phyloP scores from a whole-genome alignment of 2,113 vertebrate species.

The Python bivittatus region DNA sequence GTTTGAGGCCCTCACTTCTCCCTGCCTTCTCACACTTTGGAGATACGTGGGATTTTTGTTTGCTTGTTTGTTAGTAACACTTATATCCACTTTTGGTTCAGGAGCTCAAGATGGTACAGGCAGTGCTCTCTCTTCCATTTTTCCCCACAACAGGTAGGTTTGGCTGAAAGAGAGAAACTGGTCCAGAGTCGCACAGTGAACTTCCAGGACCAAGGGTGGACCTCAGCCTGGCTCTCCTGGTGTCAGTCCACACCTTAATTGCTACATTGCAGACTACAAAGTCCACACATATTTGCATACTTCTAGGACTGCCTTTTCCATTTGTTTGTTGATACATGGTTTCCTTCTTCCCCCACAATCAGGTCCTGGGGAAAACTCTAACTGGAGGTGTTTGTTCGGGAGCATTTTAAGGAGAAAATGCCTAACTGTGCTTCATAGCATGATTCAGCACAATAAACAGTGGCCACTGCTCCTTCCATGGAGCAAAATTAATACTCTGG shows the following conservation, averaged over 20 bases:
- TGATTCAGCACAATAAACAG: not conserved
- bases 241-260: not conserved
- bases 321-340: not conserved
- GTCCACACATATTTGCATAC: not conserved
- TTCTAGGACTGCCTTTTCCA: no score
- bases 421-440: not conserved
- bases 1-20: no score
- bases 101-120: not conserved
- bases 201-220: no score
- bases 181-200: not conserved
- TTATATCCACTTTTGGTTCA: not conserved
- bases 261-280: not conserved
- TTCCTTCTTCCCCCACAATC: not conserved
- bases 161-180: not conserved
- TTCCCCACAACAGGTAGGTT: not conserved
- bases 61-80: not conserved
- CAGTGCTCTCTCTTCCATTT: not conserved
- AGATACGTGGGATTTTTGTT: not conserved
- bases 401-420: not conserved
- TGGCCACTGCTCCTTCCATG: not conserved
- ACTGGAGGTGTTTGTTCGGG: not conserved
- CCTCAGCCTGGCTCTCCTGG: not conserved
- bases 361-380: not conserved
- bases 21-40: no score
- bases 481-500: not conserved